These are phyloP conservation scores for Synaphobranchus kaupii DNA, from an alignment of 2,797 vertebrate genomes.

Conservation along the genomic window DNA sequence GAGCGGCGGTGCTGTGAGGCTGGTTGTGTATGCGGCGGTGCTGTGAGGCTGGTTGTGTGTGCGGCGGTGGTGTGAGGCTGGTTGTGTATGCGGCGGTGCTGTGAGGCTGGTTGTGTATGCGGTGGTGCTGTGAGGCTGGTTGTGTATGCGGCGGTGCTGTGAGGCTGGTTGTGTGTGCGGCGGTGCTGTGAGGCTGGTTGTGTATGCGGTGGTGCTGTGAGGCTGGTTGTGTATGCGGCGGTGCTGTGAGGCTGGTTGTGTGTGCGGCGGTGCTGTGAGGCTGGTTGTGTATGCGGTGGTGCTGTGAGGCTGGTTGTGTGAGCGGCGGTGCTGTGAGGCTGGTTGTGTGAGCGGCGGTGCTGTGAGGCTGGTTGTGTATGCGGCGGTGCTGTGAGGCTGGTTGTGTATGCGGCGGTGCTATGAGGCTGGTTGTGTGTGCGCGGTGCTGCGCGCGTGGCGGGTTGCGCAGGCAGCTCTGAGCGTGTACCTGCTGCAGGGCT, in stretches of 20 bases:
- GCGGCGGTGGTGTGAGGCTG: too few species aligned
- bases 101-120: background rate
- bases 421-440: too few species aligned
- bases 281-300: slow-evolving; percentile 24
- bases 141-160: slow-evolving; percentile 32
- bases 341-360: too few species aligned
- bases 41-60: background rate
- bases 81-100: too few species aligned
- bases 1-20: too few species aligned
- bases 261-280: background rate
- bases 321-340: background rate
- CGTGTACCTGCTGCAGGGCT: background rate
- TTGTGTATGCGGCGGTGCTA: background rate
- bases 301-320: background rate
- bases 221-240: background rate
- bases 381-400: background rate
- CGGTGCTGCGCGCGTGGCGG: too few species aligned
- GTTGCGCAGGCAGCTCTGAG: background rate
- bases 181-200: background rate
- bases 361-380: too few species aligned
- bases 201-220: too few species aligned
- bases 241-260: background rate
- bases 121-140: background rate
- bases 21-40: background rate
- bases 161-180: background rate